Percentiles rank a stretch among this genome's conserved stretches.
These are phyloP conservation scores for Morpho deidamia DNA, from an alignment of 2,888 invertebrate genomes.

Conservation along the genomic window DNA sequence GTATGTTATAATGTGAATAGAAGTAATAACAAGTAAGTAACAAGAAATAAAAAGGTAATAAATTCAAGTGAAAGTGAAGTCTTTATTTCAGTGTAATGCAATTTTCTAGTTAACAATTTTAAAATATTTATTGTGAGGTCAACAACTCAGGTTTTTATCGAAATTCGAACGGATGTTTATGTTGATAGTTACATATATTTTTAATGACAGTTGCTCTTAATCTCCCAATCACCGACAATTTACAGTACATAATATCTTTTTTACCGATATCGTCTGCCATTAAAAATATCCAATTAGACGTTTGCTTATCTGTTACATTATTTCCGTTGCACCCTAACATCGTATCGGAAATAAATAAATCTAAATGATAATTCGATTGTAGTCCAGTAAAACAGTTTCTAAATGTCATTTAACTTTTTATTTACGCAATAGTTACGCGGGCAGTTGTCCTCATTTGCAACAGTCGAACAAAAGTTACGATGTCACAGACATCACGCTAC, in stretches of 20 bases:
- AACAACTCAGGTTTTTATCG: too few relatives aligned
- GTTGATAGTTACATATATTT: too few relatives aligned
- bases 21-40: too few relatives aligned
- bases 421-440: background rate
- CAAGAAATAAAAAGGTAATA: too few relatives aligned
- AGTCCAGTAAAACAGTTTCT: background rate
- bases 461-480: constrained; percentile 26
- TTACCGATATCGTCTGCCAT: background rate
- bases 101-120: too few relatives aligned
- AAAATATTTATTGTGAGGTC: too few relatives aligned
- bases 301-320: background rate
- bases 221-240: background rate
- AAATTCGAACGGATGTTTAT: too few relatives aligned
- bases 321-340: background rate
- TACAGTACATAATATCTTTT: background rate
- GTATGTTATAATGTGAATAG: too few relatives aligned
- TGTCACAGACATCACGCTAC: constrained; percentile 26
- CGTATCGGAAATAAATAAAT: background rate
- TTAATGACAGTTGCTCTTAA: too few relatives aligned
- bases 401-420: background rate
- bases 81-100: too few relatives aligned
- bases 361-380: background rate
- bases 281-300: too few relatives aligned
- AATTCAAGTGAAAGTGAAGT: too few relatives aligned
- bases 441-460: constrained; percentile 6